Conservation (phyloP, 2,888 invertebrate species). For the Eupeodes luniger region DNA sequence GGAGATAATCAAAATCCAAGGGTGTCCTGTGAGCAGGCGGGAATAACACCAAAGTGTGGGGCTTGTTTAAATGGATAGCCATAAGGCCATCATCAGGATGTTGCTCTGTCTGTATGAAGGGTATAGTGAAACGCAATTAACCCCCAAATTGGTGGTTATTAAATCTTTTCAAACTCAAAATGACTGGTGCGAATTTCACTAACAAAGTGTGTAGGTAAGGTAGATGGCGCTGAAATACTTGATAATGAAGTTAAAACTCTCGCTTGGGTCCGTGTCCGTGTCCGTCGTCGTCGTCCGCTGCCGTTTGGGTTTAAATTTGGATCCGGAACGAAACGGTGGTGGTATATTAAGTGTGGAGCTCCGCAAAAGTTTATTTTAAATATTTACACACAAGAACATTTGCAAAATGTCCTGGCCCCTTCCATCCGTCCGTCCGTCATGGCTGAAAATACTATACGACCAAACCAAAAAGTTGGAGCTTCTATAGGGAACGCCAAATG, state of each 20-base stretch:
- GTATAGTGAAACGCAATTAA: conserved; percentile 63
- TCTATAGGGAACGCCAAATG: background rate
- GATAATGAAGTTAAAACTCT: conserved; percentile 74
- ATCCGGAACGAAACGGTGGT: background rate
- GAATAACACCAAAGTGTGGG: background rate
- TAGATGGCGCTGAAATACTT: conserved; percentile 1
- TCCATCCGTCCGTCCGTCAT: background rate
- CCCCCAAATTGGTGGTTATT: conserved; percentile 70
- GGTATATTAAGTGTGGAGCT: background rate
- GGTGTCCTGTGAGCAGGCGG: background rate
- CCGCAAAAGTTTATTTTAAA: conserved; percentile 70
- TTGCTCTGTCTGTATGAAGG: background rate
- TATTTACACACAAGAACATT: conserved; percentile 71
- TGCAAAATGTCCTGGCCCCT: conserved; percentile 41
- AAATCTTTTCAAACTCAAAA: conserved; percentile 69
- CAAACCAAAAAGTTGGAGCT: background rate
- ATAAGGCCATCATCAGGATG: conserved; percentile 31
- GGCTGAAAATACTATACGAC: background rate
- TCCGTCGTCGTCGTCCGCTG: background rate
- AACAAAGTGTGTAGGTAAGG: conserved; percentile 28
- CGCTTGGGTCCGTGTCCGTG: conserved; percentile 49
- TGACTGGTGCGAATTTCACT: conserved; percentile 72
- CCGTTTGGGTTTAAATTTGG: too few relatives aligned
- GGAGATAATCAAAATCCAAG: background rate
- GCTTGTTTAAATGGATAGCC: conserved; percentile 43